These are phyloP conservation scores for Lasioglossum lativentre DNA, from an alignment of 2,888 invertebrate species.

Conservation along the genomic window DNA sequence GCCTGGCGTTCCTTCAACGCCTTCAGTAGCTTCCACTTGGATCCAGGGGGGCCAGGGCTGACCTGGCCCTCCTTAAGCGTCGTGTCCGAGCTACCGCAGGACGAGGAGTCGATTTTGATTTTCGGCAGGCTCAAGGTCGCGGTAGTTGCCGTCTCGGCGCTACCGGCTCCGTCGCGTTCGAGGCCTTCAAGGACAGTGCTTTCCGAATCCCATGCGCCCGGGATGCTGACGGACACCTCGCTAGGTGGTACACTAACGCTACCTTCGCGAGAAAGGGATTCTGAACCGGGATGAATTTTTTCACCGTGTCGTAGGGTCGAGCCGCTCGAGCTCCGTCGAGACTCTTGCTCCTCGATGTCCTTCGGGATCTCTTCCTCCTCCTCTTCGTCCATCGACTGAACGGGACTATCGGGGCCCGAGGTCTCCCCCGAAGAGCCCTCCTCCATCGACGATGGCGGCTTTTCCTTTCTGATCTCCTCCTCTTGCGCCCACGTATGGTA, in stretches of 20 bases:
- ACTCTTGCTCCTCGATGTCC: conserved; percentile 85
- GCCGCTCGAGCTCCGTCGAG: conserved; percentile 84
- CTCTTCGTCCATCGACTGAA: conserved; percentile 90
- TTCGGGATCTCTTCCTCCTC: conserved; percentile 87
- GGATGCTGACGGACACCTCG: conserved; percentile 83
- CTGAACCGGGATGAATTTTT: conserved; percentile 80
- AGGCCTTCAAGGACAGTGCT: conserved; percentile 82
- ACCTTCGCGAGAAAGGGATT: conserved; percentile 83
- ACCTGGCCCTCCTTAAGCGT: conserved; percentile 83
- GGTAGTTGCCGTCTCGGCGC: conserved; percentile 80
- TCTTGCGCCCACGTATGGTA: conserved; percentile 85
- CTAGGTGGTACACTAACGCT: conserved; percentile 84
- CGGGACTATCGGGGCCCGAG: conserved; percentile 94
- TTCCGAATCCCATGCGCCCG: conserved; percentile 84
- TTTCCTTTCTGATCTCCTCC: conserved; percentile 81
- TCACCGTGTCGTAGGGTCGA: conserved; percentile 81
- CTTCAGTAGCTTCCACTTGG: conserved; percentile 96
- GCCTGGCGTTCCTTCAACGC: conserved; percentile 95
- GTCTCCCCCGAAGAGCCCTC: conserved; percentile 93
- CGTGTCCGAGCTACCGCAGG: conserved; percentile 79
- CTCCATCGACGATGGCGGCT: conserved; percentile 79
- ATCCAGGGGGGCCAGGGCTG: conserved; percentile 88
- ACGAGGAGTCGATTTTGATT: conserved; percentile 85
- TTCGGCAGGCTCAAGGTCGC: conserved; percentile 84
- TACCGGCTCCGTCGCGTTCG: conserved; percentile 79